A percentile compares a stretch with the other conserved stretches of the same genome.
Conservation (phyloP, 2,797 vertebrate genomes). For the Oceanodroma leucorhoa region DNA sequence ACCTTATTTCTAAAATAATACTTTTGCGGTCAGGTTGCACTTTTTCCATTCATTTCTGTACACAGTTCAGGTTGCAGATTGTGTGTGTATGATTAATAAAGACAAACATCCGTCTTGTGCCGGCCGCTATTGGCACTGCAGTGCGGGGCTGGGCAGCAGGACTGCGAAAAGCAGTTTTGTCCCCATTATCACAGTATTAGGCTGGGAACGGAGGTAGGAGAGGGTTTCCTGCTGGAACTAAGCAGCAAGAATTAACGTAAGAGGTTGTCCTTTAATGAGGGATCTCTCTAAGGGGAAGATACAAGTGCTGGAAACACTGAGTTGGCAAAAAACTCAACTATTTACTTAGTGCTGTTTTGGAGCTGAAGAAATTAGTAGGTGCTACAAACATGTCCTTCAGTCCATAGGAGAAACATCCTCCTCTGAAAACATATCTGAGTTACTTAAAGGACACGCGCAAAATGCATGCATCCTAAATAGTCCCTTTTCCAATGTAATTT, state of each 20-base stretch:
- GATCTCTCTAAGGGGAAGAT: neutral
- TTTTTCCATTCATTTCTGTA: slow-evolving; percentile 68
- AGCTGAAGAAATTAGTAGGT: neutral
- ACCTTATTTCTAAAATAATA: slow-evolving; percentile 77
- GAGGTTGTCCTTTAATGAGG: neutral
- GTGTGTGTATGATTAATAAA: slow-evolving; percentile 31
- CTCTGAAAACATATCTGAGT: neutral
- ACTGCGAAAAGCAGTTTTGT: neutral
- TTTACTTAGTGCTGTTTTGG: neutral
- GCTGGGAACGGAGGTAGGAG: neutral
- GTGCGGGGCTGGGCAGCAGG: neutral
- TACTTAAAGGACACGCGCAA: neutral
- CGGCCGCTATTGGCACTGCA: neutral
- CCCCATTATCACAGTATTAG: neutral
- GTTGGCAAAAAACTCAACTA: neutral
- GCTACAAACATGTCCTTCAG: neutral
- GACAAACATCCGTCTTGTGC: slow-evolving; percentile 25
- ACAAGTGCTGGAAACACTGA: neutral
- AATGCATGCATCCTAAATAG: neutral
- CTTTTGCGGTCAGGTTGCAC: slow-evolving; percentile 69
- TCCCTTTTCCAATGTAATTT: neutral
- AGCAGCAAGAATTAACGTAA: neutral
- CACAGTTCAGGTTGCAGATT: slow-evolving; percentile 57
- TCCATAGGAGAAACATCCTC: neutral
- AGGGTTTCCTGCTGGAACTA: neutral